phyloP scores from a whole-genome alignment of 2,797 vertebrate species.

The Enteromius treurensis region DNA sequence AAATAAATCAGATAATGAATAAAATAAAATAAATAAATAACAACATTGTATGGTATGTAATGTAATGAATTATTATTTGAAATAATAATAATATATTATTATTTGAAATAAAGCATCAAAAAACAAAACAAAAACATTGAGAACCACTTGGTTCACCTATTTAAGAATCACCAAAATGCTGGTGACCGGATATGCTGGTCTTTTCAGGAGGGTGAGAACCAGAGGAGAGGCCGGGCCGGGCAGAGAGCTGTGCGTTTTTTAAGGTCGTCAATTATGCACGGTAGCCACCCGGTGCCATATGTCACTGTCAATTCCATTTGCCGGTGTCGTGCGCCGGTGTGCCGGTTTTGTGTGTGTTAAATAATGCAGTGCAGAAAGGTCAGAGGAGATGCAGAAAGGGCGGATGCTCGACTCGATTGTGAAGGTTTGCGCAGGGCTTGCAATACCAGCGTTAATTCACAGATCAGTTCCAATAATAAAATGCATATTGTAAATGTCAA shows the following conservation, averaged over 20 bases:
- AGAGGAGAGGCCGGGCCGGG: constrained; percentile 16
- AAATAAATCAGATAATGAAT: not conserved
- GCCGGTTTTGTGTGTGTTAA: constrained; percentile 81
- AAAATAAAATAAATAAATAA: not conserved
- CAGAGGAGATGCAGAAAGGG: constrained; percentile 72
- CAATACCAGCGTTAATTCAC: constrained; percentile 78
- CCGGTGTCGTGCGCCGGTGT: constrained; percentile 73
- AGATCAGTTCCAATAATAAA: constrained; percentile 85
- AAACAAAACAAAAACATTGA: not conserved
- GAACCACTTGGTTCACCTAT: not conserved
- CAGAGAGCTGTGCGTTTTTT: constrained; percentile 66
- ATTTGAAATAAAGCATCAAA: not conserved
- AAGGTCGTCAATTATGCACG: constrained; percentile 80
- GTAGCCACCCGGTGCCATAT: constrained; percentile 77
- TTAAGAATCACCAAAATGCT: no score
- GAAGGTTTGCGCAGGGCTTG: constrained; percentile 51
- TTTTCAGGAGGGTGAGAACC: constrained; percentile 30
- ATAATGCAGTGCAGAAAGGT: constrained; percentile 84
- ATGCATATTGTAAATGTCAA: constrained; percentile 86
- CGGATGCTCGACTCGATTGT: constrained; percentile 67
- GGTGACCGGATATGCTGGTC: not conserved
- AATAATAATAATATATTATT: no score
- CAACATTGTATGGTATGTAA: not conserved
- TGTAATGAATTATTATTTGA: not conserved
- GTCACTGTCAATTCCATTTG: constrained; percentile 82